These are phyloP conservation scores for Sinelater perroti DNA, from an alignment of 2,888 invertebrate genomes.

Conservation along the genomic window DNA sequence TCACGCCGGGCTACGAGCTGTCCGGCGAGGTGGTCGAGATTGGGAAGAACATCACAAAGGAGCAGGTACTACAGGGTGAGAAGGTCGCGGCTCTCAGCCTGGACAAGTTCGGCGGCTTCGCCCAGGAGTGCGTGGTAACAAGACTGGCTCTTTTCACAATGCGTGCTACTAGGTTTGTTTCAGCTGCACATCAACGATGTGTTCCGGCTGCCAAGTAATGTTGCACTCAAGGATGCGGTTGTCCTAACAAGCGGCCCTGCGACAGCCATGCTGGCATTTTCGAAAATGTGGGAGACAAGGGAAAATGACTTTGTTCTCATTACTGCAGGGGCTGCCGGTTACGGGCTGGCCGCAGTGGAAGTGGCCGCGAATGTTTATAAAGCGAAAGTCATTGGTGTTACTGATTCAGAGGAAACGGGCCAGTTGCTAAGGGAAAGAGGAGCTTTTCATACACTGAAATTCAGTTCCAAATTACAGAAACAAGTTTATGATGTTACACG, in stretches of 20 bases:
- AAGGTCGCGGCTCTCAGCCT: slow-evolving; percentile 68
- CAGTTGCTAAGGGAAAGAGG: slow-evolving; percentile 68
- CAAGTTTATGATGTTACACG: slow-evolving; percentile 66
- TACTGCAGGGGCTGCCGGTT: slow-evolving; percentile 71
- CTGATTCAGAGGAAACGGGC: slow-evolving; percentile 69
- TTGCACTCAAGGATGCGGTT: slow-evolving; percentile 66
- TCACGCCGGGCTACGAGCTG: slow-evolving; percentile 72
- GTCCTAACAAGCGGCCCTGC: slow-evolving; percentile 70
- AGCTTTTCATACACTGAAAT: slow-evolving; percentile 71
- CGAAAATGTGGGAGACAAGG: slow-evolving; percentile 61
- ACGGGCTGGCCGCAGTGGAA: slow-evolving; percentile 73
- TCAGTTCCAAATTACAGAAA: slow-evolving; percentile 64
- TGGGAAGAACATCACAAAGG: slow-evolving; percentile 62
- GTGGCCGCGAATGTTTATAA: slow-evolving; percentile 73
- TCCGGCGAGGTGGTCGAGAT: slow-evolving; percentile 69
- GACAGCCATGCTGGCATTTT: slow-evolving; percentile 71
- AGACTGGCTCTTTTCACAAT: too few relatives aligned
- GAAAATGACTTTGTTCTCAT: slow-evolving; percentile 70
- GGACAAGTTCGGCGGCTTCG: slow-evolving; percentile 67
- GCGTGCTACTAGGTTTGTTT: too few relatives aligned
- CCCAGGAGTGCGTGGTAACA: slow-evolving; percentile 66
- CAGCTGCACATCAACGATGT: slow-evolving; percentile 64
- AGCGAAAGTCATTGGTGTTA: slow-evolving; percentile 75
- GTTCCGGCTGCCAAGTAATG: slow-evolving; percentile 66
- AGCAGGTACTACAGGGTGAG: slow-evolving; percentile 64